Base-by-base conservation (phyloP, 2,113 vertebrate genomes). In the Lates calcarifer region DNA sequence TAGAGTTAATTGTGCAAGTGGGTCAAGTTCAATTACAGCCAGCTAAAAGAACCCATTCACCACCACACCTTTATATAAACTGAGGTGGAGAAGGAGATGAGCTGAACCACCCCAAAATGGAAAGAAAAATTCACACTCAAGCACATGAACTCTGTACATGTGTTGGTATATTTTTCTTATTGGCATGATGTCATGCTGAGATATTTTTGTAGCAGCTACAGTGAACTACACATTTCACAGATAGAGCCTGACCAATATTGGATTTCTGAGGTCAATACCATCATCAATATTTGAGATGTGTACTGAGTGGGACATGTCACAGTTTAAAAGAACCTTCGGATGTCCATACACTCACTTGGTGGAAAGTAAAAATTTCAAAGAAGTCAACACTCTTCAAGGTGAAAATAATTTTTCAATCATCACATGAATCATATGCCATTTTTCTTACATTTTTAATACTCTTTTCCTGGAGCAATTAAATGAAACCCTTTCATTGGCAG, bases 21-120 rank as follows among this genome's bases (percentile, higher is more conserved):
- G 88, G 93, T 93, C 92, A 91, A 64, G 77, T 93, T 94, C 82
- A 92, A 91, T 92, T 91, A 86, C 86, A 82, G 14, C 43, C 37
- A 22, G 74, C 83, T 90, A 86, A 90, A 91, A 90, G 81, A 61
- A 39, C 66, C 75, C 77, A 87, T 93, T 92, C 90, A 92, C 53
- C 26, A 41, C 31, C 53, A 31, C 26, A 28, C 58, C 62, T 91
- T 89, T 73, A 77, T 78, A 82, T 57, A 72, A 63, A 79, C 67
- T 0, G 13, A 57, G 66, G 64, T 64, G 26, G 49, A 80, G 75
- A 2, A 41, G 56, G 63, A 83, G 83, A 83, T 57, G 83, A 87
- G 62, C 9, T 29, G 61, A 74, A 43, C 31, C 33, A 7, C 37
- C 37, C 24, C 11, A 3, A 58, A 20, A 74, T 41, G 51, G 68